phyloP scores from a whole-genome alignment of 2,888 invertebrate species.

The Cremastinae sp. region DNA sequence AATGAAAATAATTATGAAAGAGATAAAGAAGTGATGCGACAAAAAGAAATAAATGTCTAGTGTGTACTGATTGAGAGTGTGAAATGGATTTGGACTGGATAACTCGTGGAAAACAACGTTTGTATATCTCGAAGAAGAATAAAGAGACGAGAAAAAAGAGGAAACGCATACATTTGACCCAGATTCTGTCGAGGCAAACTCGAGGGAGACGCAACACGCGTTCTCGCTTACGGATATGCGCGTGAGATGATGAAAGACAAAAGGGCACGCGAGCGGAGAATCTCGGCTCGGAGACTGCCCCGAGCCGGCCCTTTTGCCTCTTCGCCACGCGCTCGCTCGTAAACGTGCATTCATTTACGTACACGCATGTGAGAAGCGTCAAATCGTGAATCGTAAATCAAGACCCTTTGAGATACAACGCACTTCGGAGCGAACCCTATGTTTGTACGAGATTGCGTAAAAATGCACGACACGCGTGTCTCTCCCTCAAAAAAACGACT shows the following conservation, averaged over 20 bases:
- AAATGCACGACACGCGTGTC: constrained; percentile 18
- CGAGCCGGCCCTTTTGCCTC: constrained; percentile 11
- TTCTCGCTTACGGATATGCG: constrained; percentile 10
- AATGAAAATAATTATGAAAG: no score
- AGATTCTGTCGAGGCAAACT: constrained; percentile 39
- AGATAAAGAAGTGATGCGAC: no score
- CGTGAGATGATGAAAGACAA: neutral
- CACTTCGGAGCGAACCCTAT: constrained; percentile 36
- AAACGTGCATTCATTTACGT: constrained; percentile 12
- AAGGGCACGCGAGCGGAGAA: neutral
- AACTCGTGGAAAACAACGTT: neutral
- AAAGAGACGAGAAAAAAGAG: constrained; percentile 5
- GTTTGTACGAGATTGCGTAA: constrained; percentile 43
- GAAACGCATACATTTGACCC: constrained; percentile 51
- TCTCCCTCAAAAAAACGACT: no score
- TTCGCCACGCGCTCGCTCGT: neutral
- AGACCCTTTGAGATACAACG: constrained; percentile 50
- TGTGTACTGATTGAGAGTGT: neutral
- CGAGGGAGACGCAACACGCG: constrained; percentile 43
- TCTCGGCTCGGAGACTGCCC: neutral
- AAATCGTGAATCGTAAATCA: constrained; percentile 58
- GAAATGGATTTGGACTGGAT: constrained; percentile 18
- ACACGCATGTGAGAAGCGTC: constrained; percentile 30
- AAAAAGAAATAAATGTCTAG: no score
- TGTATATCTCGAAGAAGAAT: neutral